phyloP scores from a whole-genome alignment of 2,797 vertebrate species.

The Morus bassanus region DNA sequence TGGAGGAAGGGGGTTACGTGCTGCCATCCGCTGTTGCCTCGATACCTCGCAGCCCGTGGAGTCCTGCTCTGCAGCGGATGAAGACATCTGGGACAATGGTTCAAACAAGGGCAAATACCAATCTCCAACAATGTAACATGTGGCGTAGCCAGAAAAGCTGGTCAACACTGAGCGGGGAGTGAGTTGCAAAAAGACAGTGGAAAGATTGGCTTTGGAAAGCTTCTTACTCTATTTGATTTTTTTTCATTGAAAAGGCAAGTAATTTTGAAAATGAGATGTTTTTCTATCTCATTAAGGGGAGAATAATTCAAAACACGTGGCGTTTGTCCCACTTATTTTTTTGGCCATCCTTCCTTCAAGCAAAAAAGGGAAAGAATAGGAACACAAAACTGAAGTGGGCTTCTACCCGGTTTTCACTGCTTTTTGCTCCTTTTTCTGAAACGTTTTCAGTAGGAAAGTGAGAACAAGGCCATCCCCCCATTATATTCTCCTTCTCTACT shows the following conservation, averaged over 20 bases:
- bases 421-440: slow-evolving; percentile 65
- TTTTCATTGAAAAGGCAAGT: not conserved
- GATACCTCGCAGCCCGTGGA: fast-evolving
- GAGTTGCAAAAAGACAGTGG: not conserved
- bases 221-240: not conserved
- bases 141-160: not conserved
- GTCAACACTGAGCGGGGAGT: not conserved
- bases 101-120: not conserved
- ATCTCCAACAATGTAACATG: fast-evolving
- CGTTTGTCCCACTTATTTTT: slow-evolving; percentile 67
- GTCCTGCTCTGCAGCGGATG: not conserved
- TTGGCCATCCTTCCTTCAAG: slow-evolving; percentile 51
- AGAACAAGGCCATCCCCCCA: slow-evolving; percentile 70
- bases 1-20: not conserved
- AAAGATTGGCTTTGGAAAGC: not conserved
- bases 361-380: slow-evolving; percentile 35
- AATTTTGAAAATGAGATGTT: not conserved
- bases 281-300: slow-evolving; percentile 49
- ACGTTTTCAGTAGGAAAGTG: slow-evolving; percentile 65
- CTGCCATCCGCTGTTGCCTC: not conserved
- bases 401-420: slow-evolving; percentile 57
- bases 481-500: slow-evolving; percentile 69
- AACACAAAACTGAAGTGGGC: slow-evolving; percentile 58
- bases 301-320: slow-evolving; percentile 63
- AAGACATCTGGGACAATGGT: not conserved